These are phyloP conservation scores for Enteromius fasciolatus DNA, from an alignment of 2,797 vertebrate species.

Conservation along the genomic window DNA sequence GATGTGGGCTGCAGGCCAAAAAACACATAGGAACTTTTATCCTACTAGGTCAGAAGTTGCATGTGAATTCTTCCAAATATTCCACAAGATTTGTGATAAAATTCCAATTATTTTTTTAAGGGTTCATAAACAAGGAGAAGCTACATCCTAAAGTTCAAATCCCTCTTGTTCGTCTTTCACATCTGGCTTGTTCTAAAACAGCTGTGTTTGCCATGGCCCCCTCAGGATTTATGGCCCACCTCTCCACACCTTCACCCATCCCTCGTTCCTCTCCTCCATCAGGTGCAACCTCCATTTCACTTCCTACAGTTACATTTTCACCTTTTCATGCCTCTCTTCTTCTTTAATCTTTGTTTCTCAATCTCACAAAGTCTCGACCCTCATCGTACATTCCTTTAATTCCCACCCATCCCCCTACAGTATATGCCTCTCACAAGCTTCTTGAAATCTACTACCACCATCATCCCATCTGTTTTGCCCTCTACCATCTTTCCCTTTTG, in stretches of 20 bases:
- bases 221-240: conserved; percentile 65
- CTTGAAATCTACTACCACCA: conserved; percentile 34
- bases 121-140: neutral
- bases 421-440: conserved; percentile 7
- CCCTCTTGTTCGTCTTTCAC: conserved; percentile 53
- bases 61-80: neutral
- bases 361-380: neutral
- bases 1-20: conserved; percentile 33
- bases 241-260: conserved; percentile 32
- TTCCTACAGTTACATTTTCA: conserved; percentile 31
- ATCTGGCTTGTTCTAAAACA: conserved; percentile 74
- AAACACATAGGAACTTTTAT: neutral
- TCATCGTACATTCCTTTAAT: conserved; percentile 10
- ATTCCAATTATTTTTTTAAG: neutral
- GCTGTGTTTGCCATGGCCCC: conserved; percentile 66
- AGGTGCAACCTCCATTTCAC: neutral
- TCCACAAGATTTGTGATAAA: neutral
- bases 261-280: neutral
- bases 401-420: neutral
- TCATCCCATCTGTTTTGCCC: conserved; percentile 33
- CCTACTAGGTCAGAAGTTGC: neutral
- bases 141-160: neutral
- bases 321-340: conserved; percentile 10
- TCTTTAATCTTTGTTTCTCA: conserved; percentile 26
- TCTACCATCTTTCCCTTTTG: neutral